A percentile compares a stretch with the other conserved stretches of the same genome.
Evolutionary conservation across 2,113 vertebrate genomes (phyloP).

Genomic region (Odocoileus virginianus): DNA sequence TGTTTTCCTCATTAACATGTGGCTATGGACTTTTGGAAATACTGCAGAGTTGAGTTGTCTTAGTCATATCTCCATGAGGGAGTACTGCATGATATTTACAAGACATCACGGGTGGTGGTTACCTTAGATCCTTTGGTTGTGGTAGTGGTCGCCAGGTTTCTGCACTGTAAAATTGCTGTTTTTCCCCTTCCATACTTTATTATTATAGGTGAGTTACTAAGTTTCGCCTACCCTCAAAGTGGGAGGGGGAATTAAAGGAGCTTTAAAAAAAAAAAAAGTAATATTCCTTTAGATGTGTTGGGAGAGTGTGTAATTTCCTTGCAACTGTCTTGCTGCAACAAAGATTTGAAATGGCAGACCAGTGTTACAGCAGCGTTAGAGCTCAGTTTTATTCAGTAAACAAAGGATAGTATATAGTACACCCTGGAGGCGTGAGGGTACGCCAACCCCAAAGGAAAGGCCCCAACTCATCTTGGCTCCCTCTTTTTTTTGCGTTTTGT

Average conservation of each 20-base stretch:
- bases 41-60: not conserved
- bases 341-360: not conserved
- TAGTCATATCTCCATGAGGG: not conserved
- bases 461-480: not conserved
- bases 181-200: not conserved
- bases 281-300: not conserved
- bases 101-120: not conserved
- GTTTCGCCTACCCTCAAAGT: not conserved
- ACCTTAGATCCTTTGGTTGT: not conserved
- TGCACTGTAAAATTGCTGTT: not conserved
- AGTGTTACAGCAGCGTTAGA: not conserved
- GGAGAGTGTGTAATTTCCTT: not conserved
- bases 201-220: not conserved
- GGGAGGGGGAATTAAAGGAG: not conserved
- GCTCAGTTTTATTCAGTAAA: not conserved
- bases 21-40: not conserved
- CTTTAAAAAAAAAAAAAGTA: not conserved
- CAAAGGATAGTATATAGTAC: not conserved
- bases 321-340: not conserved
- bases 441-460: not conserved
- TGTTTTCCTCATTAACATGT: not conserved
- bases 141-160: not conserved
- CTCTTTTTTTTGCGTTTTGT: not conserved
- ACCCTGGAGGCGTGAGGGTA: not conserved
- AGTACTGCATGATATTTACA: not conserved